Base-by-base conservation (phyloP, 2,888 invertebrate species). In the Troides aeacus region DNA sequence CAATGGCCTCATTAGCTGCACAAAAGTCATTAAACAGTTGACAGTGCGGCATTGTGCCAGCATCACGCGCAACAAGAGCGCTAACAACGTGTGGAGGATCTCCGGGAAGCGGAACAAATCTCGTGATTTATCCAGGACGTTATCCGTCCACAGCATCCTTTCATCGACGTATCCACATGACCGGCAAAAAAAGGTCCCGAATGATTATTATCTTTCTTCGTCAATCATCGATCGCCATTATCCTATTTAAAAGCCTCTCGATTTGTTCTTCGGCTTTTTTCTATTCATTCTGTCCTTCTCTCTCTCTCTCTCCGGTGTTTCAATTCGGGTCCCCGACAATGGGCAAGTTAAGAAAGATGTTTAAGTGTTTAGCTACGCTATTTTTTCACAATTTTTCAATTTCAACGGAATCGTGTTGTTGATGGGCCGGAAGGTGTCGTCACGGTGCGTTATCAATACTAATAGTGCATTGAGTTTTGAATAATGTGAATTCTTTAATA, bases 191-290 rank as follows among this genome's bases (percentile, higher is more conserved):
- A 92, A 85, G 87, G 88, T 85, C 85, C 87, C 80, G 84, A 87
- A 87, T 90, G 89, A 87, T 91, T 89, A 91, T 90, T 90, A 90
- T 90, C 91, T 91, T 88, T 89, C 89, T 89, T 84, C 86, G 84
- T 82, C 89, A 88, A 90, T 92, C 91, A 90, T 89, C 87, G 90
- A 91, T 91, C 87, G 89, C 92, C 87, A 92, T 92, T 92, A 92
- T 92, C 87, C 90, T 89, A 89, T 90, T 90, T 92, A 90, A 91
- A 92, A 88, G 90, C 88, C 86, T 90, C 87, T 90, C 87, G 90
- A 92, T 92, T 92, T 91, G 92, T 91, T 90, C 91, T 90, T 86
- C 79, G 78, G 72, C 76, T 74, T 84, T 88, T 88, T 88, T 90
- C 83, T 46, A 46, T 46, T 46, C 46, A 46, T 46, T 46, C 46